These are phyloP conservation scores for Megastigmus dorsalis DNA, from an alignment of 2,888 invertebrate species.

Conservation along the genomic window DNA sequence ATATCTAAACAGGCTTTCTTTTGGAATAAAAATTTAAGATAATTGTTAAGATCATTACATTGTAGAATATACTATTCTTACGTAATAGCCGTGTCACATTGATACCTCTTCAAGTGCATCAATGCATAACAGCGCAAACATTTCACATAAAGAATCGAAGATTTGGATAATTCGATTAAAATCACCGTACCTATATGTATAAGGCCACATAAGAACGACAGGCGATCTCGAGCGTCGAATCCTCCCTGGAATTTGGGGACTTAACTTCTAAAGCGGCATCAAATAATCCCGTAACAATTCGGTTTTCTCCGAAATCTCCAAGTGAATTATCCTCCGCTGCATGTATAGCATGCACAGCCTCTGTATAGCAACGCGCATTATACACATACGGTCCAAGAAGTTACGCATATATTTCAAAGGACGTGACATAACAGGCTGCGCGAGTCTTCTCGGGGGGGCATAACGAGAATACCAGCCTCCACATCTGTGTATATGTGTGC, in stretches of 20 bases:
- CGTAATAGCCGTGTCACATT: neutral
- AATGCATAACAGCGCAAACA: neutral
- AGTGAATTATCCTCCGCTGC: conserved; percentile 21
- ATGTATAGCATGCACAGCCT: too few relatives aligned
- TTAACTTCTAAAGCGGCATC: conserved; percentile 49
- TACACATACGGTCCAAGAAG: neutral
- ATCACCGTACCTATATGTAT: too few relatives aligned
- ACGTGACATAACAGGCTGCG: conserved; percentile 30
- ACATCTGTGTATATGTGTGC: neutral
- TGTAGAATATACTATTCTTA: neutral
- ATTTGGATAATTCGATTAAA: conserved; percentile 46
- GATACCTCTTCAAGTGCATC: conserved; percentile 3
- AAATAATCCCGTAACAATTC: conserved; percentile 44
- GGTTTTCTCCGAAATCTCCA: conserved; percentile 46
- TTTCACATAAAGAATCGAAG: neutral
- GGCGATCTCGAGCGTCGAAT: conserved; percentile 41
- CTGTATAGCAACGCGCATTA: neutral
- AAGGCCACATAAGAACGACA: conserved; percentile 26
- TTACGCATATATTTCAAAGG: conserved; percentile 32
- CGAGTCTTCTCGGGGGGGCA: too few relatives aligned
- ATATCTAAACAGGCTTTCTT: too few relatives aligned
- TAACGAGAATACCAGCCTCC: too few relatives aligned
- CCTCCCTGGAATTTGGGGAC: conserved; percentile 33
- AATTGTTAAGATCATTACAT: neutral
- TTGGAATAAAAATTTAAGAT: too few relatives aligned